Evolutionary conservation across 2,113 vertebrate genomes (phyloP).

Genomic region (Mystacornis crossleyi): DNA sequence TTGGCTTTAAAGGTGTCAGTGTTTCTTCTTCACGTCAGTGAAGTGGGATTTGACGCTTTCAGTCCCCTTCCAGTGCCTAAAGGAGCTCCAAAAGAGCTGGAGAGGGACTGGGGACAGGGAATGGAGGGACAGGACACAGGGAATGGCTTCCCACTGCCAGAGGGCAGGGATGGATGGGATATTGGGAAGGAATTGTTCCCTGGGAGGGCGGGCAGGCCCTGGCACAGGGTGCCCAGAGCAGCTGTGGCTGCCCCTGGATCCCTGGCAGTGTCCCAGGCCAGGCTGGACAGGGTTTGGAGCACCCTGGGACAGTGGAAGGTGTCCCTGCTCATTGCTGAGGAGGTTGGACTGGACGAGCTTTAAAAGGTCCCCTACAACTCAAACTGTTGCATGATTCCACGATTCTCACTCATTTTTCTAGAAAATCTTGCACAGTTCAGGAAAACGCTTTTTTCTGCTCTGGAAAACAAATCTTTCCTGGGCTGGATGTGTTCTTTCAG

Average conservation of each 20-base stretch:
- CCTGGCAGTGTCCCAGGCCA: rapidly evolving
- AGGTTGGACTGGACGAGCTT: background rate
- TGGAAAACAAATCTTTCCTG: background rate
- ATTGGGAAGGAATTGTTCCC: rapidly evolving
- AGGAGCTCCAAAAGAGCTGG: background rate
- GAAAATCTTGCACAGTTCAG: background rate
- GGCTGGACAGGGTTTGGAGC: rapidly evolving
- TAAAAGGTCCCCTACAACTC: background rate
- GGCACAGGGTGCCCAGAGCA: background rate
- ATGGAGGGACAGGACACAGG: background rate
- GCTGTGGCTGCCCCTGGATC: background rate
- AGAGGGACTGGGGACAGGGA: rapidly evolving
- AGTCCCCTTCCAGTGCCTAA: background rate
- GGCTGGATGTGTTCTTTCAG: background rate
- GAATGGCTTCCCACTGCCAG: background rate
- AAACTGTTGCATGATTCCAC: rapidly evolving
- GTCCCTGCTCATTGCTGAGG: background rate
- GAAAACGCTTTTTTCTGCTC: background rate
- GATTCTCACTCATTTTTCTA: background rate
- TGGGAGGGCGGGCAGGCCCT: rapidly evolving
- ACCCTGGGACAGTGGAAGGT: rapidly evolving
- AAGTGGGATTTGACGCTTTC: background rate
- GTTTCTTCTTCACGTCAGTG: background rate
- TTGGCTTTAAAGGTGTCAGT: background rate
- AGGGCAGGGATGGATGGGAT: rapidly evolving